phyloP scores from a whole-genome alignment of 2,888 invertebrate genomes.

The Quadroppia sp. region DNA sequence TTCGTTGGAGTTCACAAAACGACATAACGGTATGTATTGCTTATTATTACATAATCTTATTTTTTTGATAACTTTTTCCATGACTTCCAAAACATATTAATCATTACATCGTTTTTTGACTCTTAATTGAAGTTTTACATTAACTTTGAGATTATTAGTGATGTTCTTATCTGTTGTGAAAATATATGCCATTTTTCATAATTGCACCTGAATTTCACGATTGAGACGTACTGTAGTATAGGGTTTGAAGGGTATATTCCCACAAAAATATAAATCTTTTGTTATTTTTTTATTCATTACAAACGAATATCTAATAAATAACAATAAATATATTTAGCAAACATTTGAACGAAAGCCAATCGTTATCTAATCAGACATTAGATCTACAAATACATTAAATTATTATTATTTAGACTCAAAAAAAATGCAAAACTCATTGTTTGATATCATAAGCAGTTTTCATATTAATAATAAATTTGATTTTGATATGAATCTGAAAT shows the following conservation, averaged over 20 bases:
- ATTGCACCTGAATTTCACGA: conserved; percentile 1
- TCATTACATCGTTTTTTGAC: no score
- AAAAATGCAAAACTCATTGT: background rate
- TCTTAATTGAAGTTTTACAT: no score
- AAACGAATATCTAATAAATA: background rate
- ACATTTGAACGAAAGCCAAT: background rate
- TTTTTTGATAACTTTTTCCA: background rate
- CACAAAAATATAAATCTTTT: background rate
- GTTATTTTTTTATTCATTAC: background rate
- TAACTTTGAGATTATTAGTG: background rate
- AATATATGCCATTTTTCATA: background rate
- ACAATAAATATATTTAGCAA: background rate
- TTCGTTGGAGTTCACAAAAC: conserved; percentile 1
- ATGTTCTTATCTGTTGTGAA: background rate
- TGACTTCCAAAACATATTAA: no score
- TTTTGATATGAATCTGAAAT: conserved; percentile 6
- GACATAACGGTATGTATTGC: conserved; percentile 24
- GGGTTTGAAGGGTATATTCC: background rate
- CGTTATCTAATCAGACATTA: background rate
- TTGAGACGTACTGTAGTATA: background rate
- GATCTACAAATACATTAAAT: background rate
- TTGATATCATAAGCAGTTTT: background rate
- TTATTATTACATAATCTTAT: background rate
- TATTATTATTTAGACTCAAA: background rate
- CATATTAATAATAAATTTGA: background rate